These are phyloP conservation scores for Andrena flavipes DNA, from an alignment of 2,888 invertebrate genomes.

Conservation along the genomic window DNA sequence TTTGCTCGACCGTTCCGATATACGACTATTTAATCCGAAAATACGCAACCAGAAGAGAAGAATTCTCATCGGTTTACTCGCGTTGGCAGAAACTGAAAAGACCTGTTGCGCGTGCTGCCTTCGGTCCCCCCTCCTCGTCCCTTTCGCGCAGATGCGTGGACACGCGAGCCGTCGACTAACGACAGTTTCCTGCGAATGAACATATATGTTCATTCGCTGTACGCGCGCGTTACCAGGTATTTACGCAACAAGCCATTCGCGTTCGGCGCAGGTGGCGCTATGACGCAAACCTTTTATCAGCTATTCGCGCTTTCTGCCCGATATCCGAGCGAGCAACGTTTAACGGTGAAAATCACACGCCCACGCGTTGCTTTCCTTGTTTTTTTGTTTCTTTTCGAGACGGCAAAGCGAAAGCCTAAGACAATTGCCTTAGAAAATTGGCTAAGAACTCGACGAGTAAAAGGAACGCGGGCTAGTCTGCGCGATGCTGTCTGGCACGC, in stretches of 20 bases:
- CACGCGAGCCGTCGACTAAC: slow-evolving; percentile 9
- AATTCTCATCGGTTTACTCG: background rate
- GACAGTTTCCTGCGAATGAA: slow-evolving; percentile 41
- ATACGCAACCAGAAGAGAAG: background rate
- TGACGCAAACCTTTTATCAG: slow-evolving; percentile 74
- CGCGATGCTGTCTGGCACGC: slow-evolving; percentile 47
- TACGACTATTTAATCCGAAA: background rate
- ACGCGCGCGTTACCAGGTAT: slow-evolving; percentile 47
- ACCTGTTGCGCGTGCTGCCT: slow-evolving; percentile 43
- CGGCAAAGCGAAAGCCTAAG: background rate
- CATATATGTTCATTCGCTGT: slow-evolving; percentile 33
- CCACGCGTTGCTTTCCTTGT: background rate
- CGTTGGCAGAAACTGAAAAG: slow-evolving; percentile 3
- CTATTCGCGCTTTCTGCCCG: slow-evolving; percentile 43
- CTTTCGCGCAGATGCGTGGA: slow-evolving; percentile 30
- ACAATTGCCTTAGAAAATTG: background rate
- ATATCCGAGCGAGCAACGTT: slow-evolving; percentile 32
- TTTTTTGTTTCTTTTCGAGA: too few relatives aligned
- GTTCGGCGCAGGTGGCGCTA: slow-evolving; percentile 75
- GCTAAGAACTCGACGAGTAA: background rate
- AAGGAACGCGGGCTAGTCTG: slow-evolving; percentile 1
- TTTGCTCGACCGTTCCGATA: background rate
- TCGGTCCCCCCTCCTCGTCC: background rate
- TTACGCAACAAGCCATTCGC: slow-evolving; percentile 72
- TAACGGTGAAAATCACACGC: slow-evolving; percentile 24